These are phyloP conservation scores for Hemicentrotus pulcherrimus DNA, from an alignment of 35 echinoderm and acorn worm species.

Conservation along the genomic window DNA sequence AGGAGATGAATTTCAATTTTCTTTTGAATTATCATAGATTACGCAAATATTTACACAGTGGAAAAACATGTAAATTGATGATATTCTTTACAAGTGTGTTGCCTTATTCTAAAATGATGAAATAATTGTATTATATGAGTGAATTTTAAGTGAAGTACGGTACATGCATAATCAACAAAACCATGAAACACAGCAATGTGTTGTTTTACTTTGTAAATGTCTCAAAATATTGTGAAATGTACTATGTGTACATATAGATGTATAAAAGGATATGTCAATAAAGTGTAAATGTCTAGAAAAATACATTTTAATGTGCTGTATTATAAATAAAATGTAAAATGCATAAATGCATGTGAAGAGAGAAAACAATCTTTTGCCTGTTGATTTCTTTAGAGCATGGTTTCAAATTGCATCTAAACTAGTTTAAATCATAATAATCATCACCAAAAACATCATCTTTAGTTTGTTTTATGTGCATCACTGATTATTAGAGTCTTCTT, in stretches of 20 bases:
- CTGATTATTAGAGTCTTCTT: too few relatives aligned
- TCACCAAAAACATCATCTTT: too few relatives aligned
- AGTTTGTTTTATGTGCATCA: too few relatives aligned
- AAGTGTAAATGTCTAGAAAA: neutral
- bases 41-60: neutral
- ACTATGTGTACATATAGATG: neutral
- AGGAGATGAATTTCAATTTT: neutral
- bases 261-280: neutral
- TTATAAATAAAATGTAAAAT: neutral
- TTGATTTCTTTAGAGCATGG: too few relatives aligned
- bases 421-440: too few relatives aligned
- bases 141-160: neutral
- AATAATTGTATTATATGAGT: neutral
- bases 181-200: neutral
- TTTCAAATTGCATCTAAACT: too few relatives aligned
- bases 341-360: conserved; percentile 1
- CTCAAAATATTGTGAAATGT: neutral
- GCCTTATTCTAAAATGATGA: neutral
- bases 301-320: neutral
- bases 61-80: neutral
- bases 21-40: neutral
- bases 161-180: neutral
- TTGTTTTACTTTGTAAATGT: neutral
- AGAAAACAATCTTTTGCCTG: neutral
- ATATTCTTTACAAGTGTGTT: conserved; percentile 13